These are phyloP conservation scores for Malurus elegans DNA, from an alignment of 2,113 vertebrate genomes.

Conservation along the genomic window DNA sequence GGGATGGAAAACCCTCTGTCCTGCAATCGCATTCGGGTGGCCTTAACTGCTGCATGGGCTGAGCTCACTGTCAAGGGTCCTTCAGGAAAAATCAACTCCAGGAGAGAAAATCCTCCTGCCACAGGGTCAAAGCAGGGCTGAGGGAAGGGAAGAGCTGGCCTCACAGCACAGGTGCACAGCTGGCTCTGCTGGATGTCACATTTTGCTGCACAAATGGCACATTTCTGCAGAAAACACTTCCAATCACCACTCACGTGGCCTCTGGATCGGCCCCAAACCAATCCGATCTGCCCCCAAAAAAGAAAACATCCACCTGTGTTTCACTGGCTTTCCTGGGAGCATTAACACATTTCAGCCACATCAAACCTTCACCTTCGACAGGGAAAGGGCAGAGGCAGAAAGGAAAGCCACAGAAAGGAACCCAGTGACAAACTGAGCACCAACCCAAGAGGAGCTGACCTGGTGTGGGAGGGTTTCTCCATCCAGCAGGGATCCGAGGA, in stretches of 20 bases:
- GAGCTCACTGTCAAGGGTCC: not conserved
- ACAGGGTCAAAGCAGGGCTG: fast-evolving
- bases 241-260: not conserved
- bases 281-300: not conserved
- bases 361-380: not conserved
- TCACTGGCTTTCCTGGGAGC: not conserved
- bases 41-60: not conserved
- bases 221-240: not conserved
- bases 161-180: not conserved
- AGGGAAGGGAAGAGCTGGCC: not conserved
- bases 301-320: not conserved
- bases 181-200: not conserved
- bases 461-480: not conserved
- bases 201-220: not conserved
- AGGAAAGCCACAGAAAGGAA: not conserved
- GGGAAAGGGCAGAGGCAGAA: not conserved
- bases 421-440: not conserved
- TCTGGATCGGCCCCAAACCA: not conserved
- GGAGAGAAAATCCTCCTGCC: not conserved
- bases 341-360: not conserved
- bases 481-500: fast-evolving
- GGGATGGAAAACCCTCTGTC: not conserved
- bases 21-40: not conserved
- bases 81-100: not conserved
- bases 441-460: not conserved